Percentiles rank a stretch among this genome's conserved stretches.
phyloP scores from a whole-genome alignment of 2,888 invertebrate species.

The Julus scanicus region DNA sequence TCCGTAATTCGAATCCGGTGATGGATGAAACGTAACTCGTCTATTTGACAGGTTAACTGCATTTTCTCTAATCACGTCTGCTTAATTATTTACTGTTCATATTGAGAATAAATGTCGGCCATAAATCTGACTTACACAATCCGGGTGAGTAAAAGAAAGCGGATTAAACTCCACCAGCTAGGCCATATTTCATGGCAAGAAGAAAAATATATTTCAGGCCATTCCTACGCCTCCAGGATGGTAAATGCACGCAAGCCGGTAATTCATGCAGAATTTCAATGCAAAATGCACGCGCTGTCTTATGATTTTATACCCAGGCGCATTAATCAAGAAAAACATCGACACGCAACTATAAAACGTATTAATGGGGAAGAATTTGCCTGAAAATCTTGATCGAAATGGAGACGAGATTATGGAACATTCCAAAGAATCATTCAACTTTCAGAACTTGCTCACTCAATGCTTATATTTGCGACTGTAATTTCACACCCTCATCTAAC shows the following conservation, averaged over 20 bases:
- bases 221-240: constrained; percentile 39
- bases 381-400: too few relatives aligned
- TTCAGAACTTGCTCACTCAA: too few relatives aligned
- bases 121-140: constrained; percentile 56
- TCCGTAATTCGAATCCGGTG: constrained; percentile 50
- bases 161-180: constrained; percentile 45
- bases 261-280: neutral
- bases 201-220: constrained; percentile 44
- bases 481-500: too few relatives aligned
- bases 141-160: constrained; percentile 46
- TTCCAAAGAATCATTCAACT: too few relatives aligned
- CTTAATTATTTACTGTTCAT: constrained; percentile 57
- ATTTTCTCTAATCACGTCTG: constrained; percentile 57
- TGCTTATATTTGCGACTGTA: too few relatives aligned
- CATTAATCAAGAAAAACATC: neutral
- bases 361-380: neutral
- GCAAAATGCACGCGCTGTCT: neutral
- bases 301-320: neutral
- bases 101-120: constrained; percentile 55
- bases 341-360: neutral
- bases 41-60: constrained; percentile 57
- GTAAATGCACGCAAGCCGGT: constrained; percentile 8
- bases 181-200: constrained; percentile 37
- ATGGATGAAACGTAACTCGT: constrained; percentile 54
- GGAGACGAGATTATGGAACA: too few relatives aligned